Conservation (phyloP, 2,113 vertebrate genomes). For the Myrmecobius fasciatus region DNA sequence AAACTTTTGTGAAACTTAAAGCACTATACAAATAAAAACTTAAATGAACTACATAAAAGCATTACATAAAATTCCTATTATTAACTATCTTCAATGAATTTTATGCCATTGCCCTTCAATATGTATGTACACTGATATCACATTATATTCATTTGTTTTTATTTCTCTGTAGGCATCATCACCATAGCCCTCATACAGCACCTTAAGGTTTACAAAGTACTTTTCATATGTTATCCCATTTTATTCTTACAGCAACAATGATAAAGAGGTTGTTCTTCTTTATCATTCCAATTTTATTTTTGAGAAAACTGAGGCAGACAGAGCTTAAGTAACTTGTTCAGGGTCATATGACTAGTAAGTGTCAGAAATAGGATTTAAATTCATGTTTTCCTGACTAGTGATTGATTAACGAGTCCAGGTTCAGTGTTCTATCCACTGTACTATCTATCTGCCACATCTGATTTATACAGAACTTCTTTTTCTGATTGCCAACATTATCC, state of each 20-base stretch:
- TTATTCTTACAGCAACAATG: too few relatives aligned
- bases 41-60: not conserved
- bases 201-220: not conserved
- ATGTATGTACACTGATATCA: not conserved
- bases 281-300: not conserved
- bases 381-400: not conserved
- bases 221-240: not conserved
- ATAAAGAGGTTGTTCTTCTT: too few relatives aligned
- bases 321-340: not conserved
- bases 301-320: not conserved
- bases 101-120: not conserved
- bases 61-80: not conserved
- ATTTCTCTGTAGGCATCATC: not conserved
- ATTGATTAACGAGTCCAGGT: not conserved
- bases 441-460: not conserved
- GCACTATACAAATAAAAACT: not conserved
- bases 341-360: not conserved
- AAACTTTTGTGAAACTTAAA: not conserved
- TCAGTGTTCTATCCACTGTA: not conserved
- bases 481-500: not conserved
- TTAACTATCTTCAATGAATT: not conserved
- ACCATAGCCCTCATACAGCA: not conserved
- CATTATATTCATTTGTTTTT: not conserved
- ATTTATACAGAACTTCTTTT: slow-evolving; percentile 3
- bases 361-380: not conserved